Evolutionary conservation across 2,888 invertebrate genomes (phyloP).

Genomic region (Dastarcus helophoroides): DNA sequence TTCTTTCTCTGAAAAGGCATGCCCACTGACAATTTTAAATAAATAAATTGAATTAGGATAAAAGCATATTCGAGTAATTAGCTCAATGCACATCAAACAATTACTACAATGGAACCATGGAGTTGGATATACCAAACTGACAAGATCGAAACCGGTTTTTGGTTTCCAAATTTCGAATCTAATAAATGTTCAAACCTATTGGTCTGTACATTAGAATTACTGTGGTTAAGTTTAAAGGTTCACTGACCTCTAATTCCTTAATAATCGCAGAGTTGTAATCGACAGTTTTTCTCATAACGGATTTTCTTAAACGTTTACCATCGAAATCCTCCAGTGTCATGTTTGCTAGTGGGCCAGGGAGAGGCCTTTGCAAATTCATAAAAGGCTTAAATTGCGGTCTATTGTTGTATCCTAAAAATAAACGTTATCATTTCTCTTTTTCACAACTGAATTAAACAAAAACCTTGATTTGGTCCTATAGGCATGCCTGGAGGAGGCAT

Average conservation of each 20-base stretch:
- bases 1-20: too few relatives aligned
- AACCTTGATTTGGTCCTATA: conserved; percentile 12
- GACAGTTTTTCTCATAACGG: conserved; percentile 94
- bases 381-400: conserved; percentile 35
- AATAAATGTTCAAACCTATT: too few relatives aligned
- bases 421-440: neutral
- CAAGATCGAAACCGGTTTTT: too few relatives aligned
- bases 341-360: conserved; percentile 41
- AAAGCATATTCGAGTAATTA: too few relatives aligned
- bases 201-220: too few relatives aligned
- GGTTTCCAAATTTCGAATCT: too few relatives aligned
- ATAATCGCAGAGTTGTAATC: conserved; percentile 95
- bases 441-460: neutral
- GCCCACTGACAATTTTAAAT: too few relatives aligned
- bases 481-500: conserved; percentile 31
- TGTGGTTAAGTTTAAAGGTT: neutral
- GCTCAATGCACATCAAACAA: too few relatives aligned
- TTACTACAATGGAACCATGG: neutral
- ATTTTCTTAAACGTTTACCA: conserved; percentile 90
- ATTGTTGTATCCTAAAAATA: conserved; percentile 18
- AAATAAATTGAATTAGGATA: too few relatives aligned
- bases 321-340: conserved; percentile 85
- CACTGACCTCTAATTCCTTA: conserved; percentile 72
- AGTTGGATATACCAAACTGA: neutral
- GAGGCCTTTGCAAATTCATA: conserved; percentile 32